phyloP scores from a whole-genome alignment of 2,113 vertebrate genomes.

The Nanger granti region DNA sequence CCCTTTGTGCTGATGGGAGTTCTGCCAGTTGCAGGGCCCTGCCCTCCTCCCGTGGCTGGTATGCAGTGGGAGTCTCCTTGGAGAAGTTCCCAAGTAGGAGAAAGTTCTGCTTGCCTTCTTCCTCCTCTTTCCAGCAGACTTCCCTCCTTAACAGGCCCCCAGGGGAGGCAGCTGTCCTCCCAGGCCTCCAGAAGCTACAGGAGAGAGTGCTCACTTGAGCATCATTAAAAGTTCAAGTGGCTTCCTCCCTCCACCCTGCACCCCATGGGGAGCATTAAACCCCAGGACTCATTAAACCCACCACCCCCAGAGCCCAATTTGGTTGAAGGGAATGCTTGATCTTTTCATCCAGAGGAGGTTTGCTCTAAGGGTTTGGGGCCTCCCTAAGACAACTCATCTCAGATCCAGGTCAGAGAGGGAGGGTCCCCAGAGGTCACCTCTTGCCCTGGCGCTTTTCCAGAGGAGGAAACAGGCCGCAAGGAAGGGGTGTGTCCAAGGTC shows the following conservation, averaged over 20 bases:
- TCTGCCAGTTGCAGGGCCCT: neutral
- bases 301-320: conserved; percentile 22
- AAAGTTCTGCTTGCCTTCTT: neutral
- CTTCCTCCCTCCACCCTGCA: neutral
- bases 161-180: neutral
- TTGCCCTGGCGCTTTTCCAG: neutral
- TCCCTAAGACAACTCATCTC: neutral
- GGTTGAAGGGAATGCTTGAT: neutral
- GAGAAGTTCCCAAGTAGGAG: neutral
- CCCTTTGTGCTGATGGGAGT: neutral
- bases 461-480: neutral
- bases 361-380: neutral
- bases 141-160: neutral
- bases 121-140: neutral
- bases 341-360: neutral
- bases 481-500: neutral
- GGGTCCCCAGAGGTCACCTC: neutral
- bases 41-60: neutral
- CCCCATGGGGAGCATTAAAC: neutral
- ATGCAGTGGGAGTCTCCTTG: neutral
- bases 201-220: conserved; percentile 1
- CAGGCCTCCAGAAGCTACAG: neutral
- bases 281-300: neutral
- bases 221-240: conserved; percentile 58
- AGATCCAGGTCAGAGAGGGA: neutral